Evolutionary conservation across 2,888 invertebrate species (phyloP).

Genomic region (Pollenia griseotomentosa): DNA sequence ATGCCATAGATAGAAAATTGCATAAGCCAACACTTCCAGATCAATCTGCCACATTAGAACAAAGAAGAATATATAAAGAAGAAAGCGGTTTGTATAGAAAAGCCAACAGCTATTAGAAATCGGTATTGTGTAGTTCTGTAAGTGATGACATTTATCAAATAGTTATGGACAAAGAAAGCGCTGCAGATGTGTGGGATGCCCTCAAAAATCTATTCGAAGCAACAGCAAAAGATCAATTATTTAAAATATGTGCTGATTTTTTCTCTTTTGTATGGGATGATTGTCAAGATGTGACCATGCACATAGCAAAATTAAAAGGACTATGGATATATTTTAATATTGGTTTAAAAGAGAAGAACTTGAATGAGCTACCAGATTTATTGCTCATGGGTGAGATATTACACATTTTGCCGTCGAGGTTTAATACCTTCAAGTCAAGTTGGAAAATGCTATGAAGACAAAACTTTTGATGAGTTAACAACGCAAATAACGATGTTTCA

Average conservation of each 20-base stretch:
- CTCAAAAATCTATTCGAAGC: conserved; percentile 76
- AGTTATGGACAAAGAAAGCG: conserved; percentile 79
- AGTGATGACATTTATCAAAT: conserved; percentile 79
- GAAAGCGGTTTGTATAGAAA: conserved; percentile 76
- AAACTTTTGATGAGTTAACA: conserved; percentile 51
- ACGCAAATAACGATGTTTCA: conserved; percentile 56
- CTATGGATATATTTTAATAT: conserved; percentile 77
- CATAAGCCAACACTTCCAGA: conserved; percentile 47
- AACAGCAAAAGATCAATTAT: conserved; percentile 79
- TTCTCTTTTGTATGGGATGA: conserved; percentile 77
- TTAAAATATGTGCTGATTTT: conserved; percentile 78
- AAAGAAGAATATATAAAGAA: conserved; percentile 67
- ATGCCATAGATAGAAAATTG: conserved; percentile 58
- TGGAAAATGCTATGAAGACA: conserved; percentile 76
- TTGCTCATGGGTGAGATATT: too few relatives aligned
- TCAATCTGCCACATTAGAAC: conserved; percentile 63
- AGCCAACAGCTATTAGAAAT: conserved; percentile 80
- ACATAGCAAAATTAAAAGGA: conserved; percentile 74
- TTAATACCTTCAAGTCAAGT: conserved; percentile 74
- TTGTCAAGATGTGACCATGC: conserved; percentile 77
- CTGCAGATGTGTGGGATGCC: conserved; percentile 77
- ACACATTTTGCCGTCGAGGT: conserved; percentile 63
- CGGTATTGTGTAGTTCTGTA: conserved; percentile 78
- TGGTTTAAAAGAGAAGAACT: conserved; percentile 74
- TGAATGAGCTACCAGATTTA: conserved; percentile 20